A percentile compares a stretch with the other conserved stretches of the same genome.
Conservation (phyloP, 2,113 vertebrate genomes). For the Cyanoderma ruficeps region DNA sequence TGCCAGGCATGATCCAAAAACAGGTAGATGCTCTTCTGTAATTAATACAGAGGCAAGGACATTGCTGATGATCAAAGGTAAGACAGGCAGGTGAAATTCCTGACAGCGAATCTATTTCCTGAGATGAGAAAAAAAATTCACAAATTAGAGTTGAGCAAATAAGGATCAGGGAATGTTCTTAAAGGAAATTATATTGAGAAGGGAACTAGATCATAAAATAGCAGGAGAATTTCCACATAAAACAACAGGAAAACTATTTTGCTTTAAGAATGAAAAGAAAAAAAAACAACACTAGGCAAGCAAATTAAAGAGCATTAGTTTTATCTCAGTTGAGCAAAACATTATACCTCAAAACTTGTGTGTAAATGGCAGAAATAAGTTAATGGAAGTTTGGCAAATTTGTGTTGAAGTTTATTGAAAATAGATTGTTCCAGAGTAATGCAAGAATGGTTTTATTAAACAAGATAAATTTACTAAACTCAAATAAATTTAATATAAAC, state of each 20-base stretch:
- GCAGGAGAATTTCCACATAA: neutral
- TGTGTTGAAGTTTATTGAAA: neutral
- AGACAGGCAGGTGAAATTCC: neutral
- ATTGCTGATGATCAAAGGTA: neutral
- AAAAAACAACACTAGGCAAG: neutral
- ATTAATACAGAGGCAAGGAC: neutral
- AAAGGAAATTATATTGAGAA: neutral
- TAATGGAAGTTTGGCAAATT: neutral
- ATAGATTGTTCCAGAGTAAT: neutral
- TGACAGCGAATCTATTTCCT: neutral
- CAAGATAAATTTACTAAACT: neutral
- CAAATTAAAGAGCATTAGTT: neutral
- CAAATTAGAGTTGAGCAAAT: too few species aligned
- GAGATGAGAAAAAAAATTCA: neutral
- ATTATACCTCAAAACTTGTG: neutral
- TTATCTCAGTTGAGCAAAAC: neutral
- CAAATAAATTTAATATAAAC: neutral
- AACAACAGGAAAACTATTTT: neutral
- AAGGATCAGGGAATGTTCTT: neutral
- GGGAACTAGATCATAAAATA: neutral
- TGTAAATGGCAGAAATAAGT: neutral
- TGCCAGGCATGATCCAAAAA: accelerated
- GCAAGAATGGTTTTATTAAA: neutral
- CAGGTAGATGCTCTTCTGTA: neutral
- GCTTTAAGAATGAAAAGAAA: neutral